Evolutionary conservation across 2,797 vertebrate species (phyloP).

Genomic region (Danio choprae): DNA sequence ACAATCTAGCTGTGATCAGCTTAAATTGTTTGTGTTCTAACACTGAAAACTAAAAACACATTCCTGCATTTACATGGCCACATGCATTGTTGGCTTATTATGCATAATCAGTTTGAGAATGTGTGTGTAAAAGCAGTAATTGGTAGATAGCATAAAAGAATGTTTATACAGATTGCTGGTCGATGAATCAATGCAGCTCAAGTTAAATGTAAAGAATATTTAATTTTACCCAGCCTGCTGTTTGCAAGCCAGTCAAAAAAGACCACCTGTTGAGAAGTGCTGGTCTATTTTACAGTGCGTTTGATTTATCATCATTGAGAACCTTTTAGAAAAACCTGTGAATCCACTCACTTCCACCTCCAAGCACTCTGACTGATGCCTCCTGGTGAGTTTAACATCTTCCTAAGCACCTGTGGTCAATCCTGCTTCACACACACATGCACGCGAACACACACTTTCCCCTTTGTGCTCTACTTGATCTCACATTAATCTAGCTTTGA

Average conservation of each 20-base stretch:
- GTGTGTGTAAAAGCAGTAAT: too few species aligned
- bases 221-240: background rate
- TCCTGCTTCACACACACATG: background rate
- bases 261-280: background rate
- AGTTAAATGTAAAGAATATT: too few species aligned
- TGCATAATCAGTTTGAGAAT: too few species aligned
- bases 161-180: too few species aligned
- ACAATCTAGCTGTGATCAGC: too few species aligned
- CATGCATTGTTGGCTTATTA: too few species aligned
- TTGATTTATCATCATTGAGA: background rate
- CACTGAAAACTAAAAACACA: too few species aligned
- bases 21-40: too few species aligned
- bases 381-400: background rate
- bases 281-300: background rate
- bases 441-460: background rate
- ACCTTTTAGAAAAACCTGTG: background rate
- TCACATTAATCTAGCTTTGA: conserved; percentile 44
- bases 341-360: background rate
- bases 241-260: background rate
- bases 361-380: background rate
- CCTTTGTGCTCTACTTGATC: conserved; percentile 34
- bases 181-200: too few species aligned
- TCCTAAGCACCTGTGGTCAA: background rate
- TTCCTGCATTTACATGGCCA: too few species aligned
- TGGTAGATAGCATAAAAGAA: too few species aligned